Conservation (phyloP, 1,140 invertebrate genomes). For the Nephotettix cincticeps region DNA sequence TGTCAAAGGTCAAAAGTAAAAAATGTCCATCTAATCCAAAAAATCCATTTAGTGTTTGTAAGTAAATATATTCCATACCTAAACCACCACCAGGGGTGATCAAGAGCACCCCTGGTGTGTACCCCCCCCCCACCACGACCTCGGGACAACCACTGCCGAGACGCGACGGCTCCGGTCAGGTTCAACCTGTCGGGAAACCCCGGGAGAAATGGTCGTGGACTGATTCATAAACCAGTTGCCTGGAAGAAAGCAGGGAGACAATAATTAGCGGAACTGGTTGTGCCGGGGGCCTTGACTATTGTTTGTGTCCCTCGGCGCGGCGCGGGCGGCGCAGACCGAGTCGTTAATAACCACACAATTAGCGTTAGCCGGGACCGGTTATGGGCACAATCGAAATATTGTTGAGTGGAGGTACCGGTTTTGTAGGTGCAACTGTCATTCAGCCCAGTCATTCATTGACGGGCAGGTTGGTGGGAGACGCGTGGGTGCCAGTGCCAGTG, state of each 20-base stretch:
- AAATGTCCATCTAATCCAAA: too few species aligned
- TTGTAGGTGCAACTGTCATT: constrained; percentile 25
- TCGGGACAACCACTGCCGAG: neutral
- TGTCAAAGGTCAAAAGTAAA: too few species aligned
- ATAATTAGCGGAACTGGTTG: constrained; percentile 19
- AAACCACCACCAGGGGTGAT: too few species aligned
- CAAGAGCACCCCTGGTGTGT: too few species aligned
- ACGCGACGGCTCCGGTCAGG: too few species aligned
- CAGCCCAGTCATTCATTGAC: neutral
- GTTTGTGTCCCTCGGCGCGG: neutral
- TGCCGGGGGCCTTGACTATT: neutral
- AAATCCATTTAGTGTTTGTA: too few species aligned
- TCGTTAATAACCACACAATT: constrained; percentile 22
- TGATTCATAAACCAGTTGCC: constrained; percentile 10
- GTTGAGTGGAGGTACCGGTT: constrained; percentile 27
- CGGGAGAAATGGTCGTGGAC: constrained; percentile 15
- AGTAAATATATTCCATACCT: too few species aligned
- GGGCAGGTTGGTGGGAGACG: neutral
- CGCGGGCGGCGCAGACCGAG: too few species aligned
- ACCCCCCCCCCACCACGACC: neutral
- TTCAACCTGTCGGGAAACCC: neutral
- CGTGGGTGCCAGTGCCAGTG: too few species aligned
- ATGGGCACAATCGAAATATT: constrained; percentile 25
- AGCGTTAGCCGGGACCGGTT: neutral
- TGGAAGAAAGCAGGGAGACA: constrained; percentile 6